Evolutionary conservation across 1,140 invertebrate species (phyloP).

Genomic region (Megalopta genalis): DNA sequence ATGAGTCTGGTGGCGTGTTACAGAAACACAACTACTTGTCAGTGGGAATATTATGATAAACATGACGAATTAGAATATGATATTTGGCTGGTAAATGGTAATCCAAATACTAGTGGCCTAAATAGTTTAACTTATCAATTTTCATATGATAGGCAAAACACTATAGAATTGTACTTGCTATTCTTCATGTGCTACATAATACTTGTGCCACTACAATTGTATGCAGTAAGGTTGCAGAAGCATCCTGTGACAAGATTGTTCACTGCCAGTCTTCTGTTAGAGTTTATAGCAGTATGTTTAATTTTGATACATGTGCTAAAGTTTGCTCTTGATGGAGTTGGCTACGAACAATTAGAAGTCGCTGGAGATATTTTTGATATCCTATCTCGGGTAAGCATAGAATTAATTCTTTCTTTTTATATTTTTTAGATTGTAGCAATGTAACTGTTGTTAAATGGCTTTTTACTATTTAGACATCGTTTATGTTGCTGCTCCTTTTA

Average conservation of each 20-base stretch:
- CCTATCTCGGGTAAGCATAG: slow-evolving; percentile 87
- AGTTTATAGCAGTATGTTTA: slow-evolving; percentile 91
- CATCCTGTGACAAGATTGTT: slow-evolving; percentile 96
- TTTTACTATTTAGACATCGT: slow-evolving; percentile 87
- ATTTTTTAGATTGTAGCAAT: not conserved
- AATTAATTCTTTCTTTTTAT: slow-evolving; percentile 7
- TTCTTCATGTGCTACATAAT: slow-evolving; percentile 94
- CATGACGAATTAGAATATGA: slow-evolving; percentile 89
- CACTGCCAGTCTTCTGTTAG: slow-evolving; percentile 91
- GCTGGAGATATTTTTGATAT: slow-evolving; percentile 96
- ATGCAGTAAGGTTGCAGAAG: slow-evolving; percentile 91
- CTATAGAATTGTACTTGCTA: slow-evolving; percentile 93
- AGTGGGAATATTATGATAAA: slow-evolving; percentile 88
- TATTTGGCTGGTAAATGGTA: slow-evolving; percentile 97
- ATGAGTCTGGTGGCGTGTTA: slow-evolving; percentile 96
- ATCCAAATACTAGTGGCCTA: slow-evolving; percentile 90
- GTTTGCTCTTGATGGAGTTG: slow-evolving; percentile 94
- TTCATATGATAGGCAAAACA: slow-evolving; percentile 97
- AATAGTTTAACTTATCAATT: slow-evolving; percentile 97
- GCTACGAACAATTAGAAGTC: slow-evolving; percentile 88
- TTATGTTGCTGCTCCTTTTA: slow-evolving; percentile 95
- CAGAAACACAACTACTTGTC: slow-evolving; percentile 87
- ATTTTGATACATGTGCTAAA: slow-evolving; percentile 94
- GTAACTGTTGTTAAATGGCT: not conserved
- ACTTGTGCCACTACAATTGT: slow-evolving; percentile 92